phyloP scores from a whole-genome alignment of 2,113 vertebrate genomes.

The Anoplopoma fimbria region DNA sequence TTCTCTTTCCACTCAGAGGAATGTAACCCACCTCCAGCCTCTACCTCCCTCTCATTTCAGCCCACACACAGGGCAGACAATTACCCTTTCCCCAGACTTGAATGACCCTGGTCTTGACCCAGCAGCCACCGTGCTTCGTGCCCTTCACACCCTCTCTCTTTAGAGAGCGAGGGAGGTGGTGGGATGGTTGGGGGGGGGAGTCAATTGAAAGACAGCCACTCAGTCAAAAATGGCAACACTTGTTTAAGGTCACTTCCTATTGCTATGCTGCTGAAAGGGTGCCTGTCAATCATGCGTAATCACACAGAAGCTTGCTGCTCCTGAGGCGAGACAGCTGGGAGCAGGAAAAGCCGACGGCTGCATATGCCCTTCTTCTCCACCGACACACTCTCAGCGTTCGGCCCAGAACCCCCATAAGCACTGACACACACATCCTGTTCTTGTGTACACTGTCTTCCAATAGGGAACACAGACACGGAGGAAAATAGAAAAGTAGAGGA shows the following conservation, averaged over 20 bases:
- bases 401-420: slow-evolving; percentile 13
- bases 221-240: slow-evolving; percentile 69
- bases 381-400: slow-evolving; percentile 32
- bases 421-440: slow-evolving; percentile 40
- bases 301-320: slow-evolving; percentile 53
- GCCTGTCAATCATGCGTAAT: slow-evolving; percentile 79
- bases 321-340: slow-evolving; percentile 63
- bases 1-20: slow-evolving; percentile 65
- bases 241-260: slow-evolving; percentile 85
- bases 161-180: slow-evolving; percentile 39
- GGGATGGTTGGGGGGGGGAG: background rate
- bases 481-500: background rate
- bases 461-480: slow-evolving; percentile 7
- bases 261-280: slow-evolving; percentile 70
- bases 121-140: slow-evolving; percentile 45
- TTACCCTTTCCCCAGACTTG: slow-evolving; percentile 65
- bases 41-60: slow-evolving; percentile 36
- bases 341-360: slow-evolving; percentile 37
- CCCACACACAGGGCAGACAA: slow-evolving; percentile 76
- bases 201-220: slow-evolving; percentile 48
- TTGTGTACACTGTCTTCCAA: slow-evolving; percentile 23
- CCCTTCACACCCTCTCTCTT: slow-evolving; percentile 59
- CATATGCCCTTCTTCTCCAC: slow-evolving; percentile 46
- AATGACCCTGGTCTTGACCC: slow-evolving; percentile 69
- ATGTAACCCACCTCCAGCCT: slow-evolving; percentile 64